These are phyloP conservation scores for Callyntrura sp. DNA, from an alignment of 2,888 invertebrate genomes.

Conservation along the genomic window DNA sequence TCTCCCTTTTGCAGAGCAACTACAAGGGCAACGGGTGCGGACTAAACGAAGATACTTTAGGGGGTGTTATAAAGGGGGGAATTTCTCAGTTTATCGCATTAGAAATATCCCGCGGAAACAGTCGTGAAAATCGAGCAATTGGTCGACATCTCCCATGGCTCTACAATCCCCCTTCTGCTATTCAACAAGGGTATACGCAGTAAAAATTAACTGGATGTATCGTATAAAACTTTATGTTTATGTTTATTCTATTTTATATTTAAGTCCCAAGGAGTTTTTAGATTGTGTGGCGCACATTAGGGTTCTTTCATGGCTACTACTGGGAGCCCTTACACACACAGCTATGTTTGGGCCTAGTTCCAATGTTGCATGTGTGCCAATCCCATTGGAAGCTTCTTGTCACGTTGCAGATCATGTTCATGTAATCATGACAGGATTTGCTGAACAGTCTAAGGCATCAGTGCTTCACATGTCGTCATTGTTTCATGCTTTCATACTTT, in stretches of 20 bases:
- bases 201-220: conserved; percentile 1
- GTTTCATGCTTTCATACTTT: conserved; percentile 98
- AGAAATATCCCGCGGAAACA: conserved; percentile 96
- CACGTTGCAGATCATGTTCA: conserved; percentile 99
- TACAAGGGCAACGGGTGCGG: conserved; percentile 90
- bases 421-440: conserved; percentile 98
- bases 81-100: conserved; percentile 97
- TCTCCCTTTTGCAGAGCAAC: conserved; percentile 89
- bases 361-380: conserved; percentile 90
- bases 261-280: conserved; percentile 96
- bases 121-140: conserved; percentile 93
- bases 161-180: conserved; percentile 91
- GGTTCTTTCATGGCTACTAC: conserved; percentile 96
- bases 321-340: conserved; percentile 97
- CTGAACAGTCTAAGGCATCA: conserved; percentile 96
- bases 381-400: conserved; percentile 98
- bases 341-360: conserved; percentile 88
- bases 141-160: conserved; percentile 96
- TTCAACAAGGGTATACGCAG: conserved; percentile 91
- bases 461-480: conserved; percentile 98
- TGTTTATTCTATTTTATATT: conserved; percentile 79
- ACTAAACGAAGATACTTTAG: conserved; percentile 97
- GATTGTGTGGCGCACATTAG: conserved; percentile 98
- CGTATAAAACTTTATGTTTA: too few relatives aligned
- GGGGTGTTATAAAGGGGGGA: conserved; percentile 98